Evolutionary conservation across 2,888 invertebrate species (phyloP), one percentile per base, ranked within the genome.

Genomic region (Argyra leucocephala): DNA sequence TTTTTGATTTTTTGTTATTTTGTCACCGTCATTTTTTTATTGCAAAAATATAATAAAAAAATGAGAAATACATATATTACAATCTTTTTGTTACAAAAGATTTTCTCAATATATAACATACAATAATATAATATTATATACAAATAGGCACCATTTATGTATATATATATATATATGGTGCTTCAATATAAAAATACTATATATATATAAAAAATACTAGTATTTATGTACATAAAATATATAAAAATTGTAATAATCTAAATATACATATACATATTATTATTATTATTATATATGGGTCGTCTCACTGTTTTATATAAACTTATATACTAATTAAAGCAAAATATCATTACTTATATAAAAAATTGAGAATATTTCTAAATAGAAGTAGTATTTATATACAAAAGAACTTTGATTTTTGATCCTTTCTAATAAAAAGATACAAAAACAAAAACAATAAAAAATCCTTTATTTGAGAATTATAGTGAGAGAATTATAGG

Each of bases 21-120:
- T 68, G 68, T 68, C 68, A 68, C 68, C 68, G 68, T 66, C 66
- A 63, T 67, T 67, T 66, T 66, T 64, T 66, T 61, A 66, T 68
- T 68, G 68, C 68, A 68, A 65, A 63, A 65, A 61, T 61, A 61
- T 61, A 61, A 61, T 62, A 62, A 62, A 62, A 62, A 62, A 67
- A 67, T 62, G 21, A 61, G 12, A 18, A 48, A 48, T 48, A 67
- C 64, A 66, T 67, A 31, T 26, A 61, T 26, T 24, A 61, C 9
- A 26, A 24, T 31, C 18, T 21, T 26, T 61, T 22, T 12, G 12
- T 61, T 61, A 26, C 61, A 61, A 24, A 24, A 61, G 21, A 24
- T 26, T 61, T 24, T 21, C 9, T 31, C 21, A 6, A 18, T 23
- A 31, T 31, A 61, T 61, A 61, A 61, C 9, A 23, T n/a, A 61